Conservation (phyloP, 2,888 invertebrate species). For the Drosophila monieri region DNA sequence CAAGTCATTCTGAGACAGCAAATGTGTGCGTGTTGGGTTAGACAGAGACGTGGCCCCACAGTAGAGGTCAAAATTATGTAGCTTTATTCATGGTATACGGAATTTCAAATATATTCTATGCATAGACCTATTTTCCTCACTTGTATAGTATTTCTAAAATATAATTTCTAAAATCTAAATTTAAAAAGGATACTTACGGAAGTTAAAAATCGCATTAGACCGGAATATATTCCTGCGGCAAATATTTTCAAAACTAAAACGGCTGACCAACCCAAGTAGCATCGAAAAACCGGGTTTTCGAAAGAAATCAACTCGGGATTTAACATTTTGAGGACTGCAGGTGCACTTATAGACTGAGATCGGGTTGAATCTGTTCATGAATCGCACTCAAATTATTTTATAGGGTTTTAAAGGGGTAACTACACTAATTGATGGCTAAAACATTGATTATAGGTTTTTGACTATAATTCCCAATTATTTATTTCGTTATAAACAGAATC, state of each 20-base stretch:
- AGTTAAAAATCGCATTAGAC: conserved; percentile 81
- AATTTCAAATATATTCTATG: no score
- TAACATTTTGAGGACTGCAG: conserved; percentile 41
- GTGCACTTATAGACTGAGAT: conserved; percentile 22
- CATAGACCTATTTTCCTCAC: no score
- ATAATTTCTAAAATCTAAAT: no score
- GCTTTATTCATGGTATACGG: conserved; percentile 2
- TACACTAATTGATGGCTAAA: background rate
- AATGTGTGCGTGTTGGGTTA: background rate
- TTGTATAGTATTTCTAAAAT: background rate
- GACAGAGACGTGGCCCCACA: conserved; percentile 6
- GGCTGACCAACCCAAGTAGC: conserved; percentile 82
- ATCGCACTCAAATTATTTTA: background rate
- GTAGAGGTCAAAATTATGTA: background rate
- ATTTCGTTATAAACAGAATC: background rate
- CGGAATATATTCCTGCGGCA: conserved; percentile 82
- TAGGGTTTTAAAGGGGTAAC: background rate
- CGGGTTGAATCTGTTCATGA: background rate
- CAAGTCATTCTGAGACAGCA: conserved; percentile 48
- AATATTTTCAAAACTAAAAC: conserved; percentile 83
- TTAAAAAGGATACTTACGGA: conserved; percentile 69
- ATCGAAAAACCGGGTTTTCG: conserved; percentile 77
- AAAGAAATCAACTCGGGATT: conserved; percentile 56
- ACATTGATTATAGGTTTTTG: background rate
- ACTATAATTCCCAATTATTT: background rate